Base-by-base conservation (phyloP, 1,140 invertebrate genomes). In the Coboldia fuscipes region DNA sequence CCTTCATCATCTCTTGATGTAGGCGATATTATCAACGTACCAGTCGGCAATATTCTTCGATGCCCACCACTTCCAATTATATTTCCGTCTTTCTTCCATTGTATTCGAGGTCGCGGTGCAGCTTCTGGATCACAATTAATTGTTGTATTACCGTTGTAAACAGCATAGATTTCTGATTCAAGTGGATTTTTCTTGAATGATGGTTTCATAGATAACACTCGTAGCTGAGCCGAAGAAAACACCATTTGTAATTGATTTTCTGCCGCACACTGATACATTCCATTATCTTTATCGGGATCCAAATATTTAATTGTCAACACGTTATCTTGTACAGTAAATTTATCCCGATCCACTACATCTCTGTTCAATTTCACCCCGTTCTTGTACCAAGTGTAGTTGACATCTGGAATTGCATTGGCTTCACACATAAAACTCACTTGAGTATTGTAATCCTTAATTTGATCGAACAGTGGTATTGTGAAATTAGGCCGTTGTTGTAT, bases 241-340 rank as follows among this genome's bases (percentile, higher is more conserved):
- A 65, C 70, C 0, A 74, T 72, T 46, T 84, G 89, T 5, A 93
- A 60, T 35, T 85, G 75, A 66, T 97, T 97, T 38, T 60, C 70
- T 1, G 89, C 90, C 46, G 72, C 64, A 55, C 93, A 97, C 46
- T 96, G 89, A 56, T 88, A 97, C 83, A 94, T 93, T n/a, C 79
- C 90, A 37, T 77, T 70, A 61, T 97, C 90, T 44, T 68, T 63
- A 39, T 76, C 69, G 35, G 72, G 65, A 51, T 82, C 68, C 13
- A 90, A 53, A 42, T 71, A 64, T 40, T 68, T 70, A 26, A 94
- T 90, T 21, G 71, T 83, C 13, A 94, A 48, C 5, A 89, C 75
- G 65, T 90, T 92, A 42, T 88, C 82, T 47, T 77, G 75, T 43
- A 90, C 77, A 2, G 64, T 54, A 52, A 83, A 88, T 26, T 82